Base-by-base conservation (phyloP, 1,140 invertebrate genomes). In the Araneus ventricosus region DNA sequence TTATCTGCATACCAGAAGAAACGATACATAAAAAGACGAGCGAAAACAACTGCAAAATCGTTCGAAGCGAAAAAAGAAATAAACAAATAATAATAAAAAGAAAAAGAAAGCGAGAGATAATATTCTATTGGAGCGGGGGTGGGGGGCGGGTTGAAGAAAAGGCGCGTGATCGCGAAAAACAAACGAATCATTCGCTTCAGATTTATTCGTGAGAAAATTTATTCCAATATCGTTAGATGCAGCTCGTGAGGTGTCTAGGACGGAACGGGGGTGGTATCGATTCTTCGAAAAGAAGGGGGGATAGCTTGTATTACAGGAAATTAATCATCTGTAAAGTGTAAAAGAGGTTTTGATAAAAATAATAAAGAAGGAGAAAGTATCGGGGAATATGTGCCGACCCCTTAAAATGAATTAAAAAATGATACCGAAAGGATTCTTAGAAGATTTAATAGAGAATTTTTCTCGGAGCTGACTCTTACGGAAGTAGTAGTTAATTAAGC, bases 301-400 rank as follows among this genome's bases (percentile, higher is more conserved):
- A 30, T 79, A 79, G 88, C 88, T 89, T 79, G 88, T 89, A 89
- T 57, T 79, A 89, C 88, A 89, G 88, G 67, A 89, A 79, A 89
- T 89, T 89, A 89, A 89, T 89, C 88, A 89, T 79, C 88, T 37
- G 41, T 34, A 57, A 89, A 79, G 88, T 89, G 70, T 88, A 88
- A 88, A 88, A 89, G 70, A 89, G 30, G 67, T 75, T 57, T n/a
- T 30, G 34, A 63, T 57, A 89, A 89, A 88, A 88, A 88, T 70
- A 41, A 52, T 6, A 88, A 88, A 59, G 24, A 67, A 22, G n/a
- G n/a, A 17, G 59, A 63, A 63, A 57, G 45, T 70, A 52, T 89
- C 63, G 39, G 39, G 45, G 17, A 17, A 59, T 70, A 79, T 79
- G 37, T 57, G 30, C 63, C 45, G 10, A 27, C 27, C 41, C 22